phyloP scores from a whole-genome alignment of 2,113 vertebrate species.

The Calidris pugnax region DNA sequence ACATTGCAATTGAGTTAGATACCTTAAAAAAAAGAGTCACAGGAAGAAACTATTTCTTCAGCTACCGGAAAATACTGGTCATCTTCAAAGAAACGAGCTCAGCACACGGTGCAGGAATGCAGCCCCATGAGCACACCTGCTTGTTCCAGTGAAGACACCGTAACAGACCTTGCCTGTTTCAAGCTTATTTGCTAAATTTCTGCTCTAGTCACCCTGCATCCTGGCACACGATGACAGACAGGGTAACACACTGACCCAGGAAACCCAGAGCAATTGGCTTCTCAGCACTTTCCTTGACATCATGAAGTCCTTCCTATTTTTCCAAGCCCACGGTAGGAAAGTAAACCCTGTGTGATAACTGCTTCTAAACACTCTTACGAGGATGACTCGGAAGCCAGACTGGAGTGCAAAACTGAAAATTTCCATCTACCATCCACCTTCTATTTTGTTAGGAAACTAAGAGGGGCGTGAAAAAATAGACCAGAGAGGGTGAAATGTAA shows the following conservation, averaged over 20 bases:
- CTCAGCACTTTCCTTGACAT: background rate
- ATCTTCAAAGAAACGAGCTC: background rate
- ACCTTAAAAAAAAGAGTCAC: background rate
- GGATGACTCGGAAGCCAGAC: background rate
- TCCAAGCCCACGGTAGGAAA: background rate
- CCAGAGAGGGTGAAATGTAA: background rate
- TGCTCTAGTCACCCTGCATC: background rate
- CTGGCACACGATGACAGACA: background rate
- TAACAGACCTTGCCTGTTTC: background rate
- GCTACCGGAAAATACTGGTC: background rate
- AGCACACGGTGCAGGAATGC: background rate
- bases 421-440: background rate
- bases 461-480: background rate
- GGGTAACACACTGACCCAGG: background rate
- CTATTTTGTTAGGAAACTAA: background rate
- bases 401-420: background rate
- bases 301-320: background rate
- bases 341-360: background rate
- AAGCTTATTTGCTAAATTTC: background rate
- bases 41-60: background rate
- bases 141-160: background rate
- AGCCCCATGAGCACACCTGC: background rate
- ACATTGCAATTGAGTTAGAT: background rate
- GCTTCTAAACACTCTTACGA: background rate
- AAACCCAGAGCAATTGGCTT: background rate